Evolutionary conservation across 92 coral and sea anemone species (phyloP).

Genomic region (Virgularia gustaviana): DNA sequence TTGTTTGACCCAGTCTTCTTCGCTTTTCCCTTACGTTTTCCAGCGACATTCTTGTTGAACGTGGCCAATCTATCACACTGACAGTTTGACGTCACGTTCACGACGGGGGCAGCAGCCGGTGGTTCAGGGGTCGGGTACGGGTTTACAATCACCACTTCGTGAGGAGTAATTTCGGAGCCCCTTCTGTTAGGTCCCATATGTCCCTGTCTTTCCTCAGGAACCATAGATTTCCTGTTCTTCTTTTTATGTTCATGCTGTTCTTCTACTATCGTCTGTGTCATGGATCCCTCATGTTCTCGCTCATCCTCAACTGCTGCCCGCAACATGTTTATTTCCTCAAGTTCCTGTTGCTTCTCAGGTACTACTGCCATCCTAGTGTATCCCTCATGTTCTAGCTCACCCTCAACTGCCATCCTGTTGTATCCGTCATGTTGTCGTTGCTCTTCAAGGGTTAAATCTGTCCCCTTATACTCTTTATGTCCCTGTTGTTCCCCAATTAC

Average conservation of each 20-base stretch:
- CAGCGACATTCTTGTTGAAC: constrained; percentile 30
- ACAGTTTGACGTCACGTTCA: constrained; percentile 58
- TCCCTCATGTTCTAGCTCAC: no score
- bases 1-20: constrained; percentile 19
- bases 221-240: not conserved
- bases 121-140: constrained; percentile 92
- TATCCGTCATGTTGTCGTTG: no score
- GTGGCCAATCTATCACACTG: constrained; percentile 41
- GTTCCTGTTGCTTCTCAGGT: not conserved
- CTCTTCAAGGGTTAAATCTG: no score
- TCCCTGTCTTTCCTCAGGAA: not conserved
- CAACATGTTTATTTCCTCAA: not conserved
- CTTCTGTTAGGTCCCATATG: constrained; percentile 3
- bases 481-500: not conserved
- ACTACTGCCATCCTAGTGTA: no score
- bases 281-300: not conserved
- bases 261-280: not conserved
- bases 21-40: constrained; percentile 23
- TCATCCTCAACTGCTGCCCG: no score
- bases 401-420: no score
- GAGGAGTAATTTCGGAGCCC: constrained; percentile 8
- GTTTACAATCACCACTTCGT: constrained; percentile 64
- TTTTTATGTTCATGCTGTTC: not conserved
- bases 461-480: not conserved
- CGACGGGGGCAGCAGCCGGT: constrained; percentile 37